phyloP scores from a whole-genome alignment of 92 coral and sea anemone genomes.

The Porites evermanni region DNA sequence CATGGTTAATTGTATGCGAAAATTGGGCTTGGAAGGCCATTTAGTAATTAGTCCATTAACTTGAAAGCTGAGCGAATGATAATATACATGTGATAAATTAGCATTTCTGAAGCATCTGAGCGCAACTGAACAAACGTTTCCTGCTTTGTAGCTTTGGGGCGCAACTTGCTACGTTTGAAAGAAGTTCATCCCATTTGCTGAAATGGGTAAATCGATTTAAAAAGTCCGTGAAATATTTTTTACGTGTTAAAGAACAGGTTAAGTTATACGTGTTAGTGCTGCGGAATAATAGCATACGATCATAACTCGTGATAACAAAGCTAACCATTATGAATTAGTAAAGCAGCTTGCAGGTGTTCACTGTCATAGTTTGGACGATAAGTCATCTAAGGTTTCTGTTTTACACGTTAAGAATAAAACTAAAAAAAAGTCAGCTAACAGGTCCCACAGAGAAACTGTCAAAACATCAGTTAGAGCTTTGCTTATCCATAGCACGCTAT shows the following conservation, averaged over 20 bases:
- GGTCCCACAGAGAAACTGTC: background rate
- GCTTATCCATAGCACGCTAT: background rate
- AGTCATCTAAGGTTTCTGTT: background rate
- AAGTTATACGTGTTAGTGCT: background rate
- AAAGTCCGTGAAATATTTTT: background rate
- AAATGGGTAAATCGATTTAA: background rate
- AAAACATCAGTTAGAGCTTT: background rate
- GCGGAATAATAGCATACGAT: background rate
- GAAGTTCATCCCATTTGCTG: background rate
- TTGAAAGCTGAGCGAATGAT: slow-evolving; percentile 31
- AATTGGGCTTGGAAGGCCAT: slow-evolving; percentile 59
- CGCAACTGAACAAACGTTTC: background rate
- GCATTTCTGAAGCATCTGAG: slow-evolving; percentile 43
- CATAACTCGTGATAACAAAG: slow-evolving; percentile 7
- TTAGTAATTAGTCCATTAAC: slow-evolving; percentile 75
- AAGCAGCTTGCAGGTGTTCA: slow-evolving; percentile 40
- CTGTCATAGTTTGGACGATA: background rate
- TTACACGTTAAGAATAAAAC: background rate
- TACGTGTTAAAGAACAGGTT: background rate
- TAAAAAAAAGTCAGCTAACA: background rate
- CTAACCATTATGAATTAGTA: slow-evolving; percentile 1
- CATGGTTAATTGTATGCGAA: slow-evolving; percentile 60
- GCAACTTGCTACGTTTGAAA: background rate
- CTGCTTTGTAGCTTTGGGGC: background rate
- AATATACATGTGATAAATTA: slow-evolving; percentile 24